phyloP scores from a whole-genome alignment of 2,888 invertebrate species.

The Imbricaverruca yamaguchii region DNA sequence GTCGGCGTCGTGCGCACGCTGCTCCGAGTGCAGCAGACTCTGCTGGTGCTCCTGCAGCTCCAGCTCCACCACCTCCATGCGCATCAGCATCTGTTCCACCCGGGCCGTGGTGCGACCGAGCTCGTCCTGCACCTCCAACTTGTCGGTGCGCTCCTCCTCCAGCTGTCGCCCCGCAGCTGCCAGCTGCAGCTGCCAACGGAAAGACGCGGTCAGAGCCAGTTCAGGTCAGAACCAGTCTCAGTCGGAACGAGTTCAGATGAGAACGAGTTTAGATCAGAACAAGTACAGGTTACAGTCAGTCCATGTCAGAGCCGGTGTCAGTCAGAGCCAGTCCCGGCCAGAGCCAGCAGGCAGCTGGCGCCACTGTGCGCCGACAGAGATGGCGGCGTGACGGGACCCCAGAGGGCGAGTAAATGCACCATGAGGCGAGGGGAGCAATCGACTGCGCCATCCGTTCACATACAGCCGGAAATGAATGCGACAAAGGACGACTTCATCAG shows the following conservation, averaged over 20 bases:
- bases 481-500: too few species aligned
- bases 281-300: neutral
- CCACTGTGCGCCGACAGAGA: too few species aligned
- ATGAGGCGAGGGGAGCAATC: too few species aligned
- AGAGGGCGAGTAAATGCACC: too few species aligned
- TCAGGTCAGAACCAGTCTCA: too few species aligned
- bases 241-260: too few species aligned
- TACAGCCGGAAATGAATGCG: too few species aligned
- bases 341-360: too few species aligned
- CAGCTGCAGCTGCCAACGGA: neutral
- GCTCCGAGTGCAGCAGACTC: neutral
- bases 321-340: neutral
- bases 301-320: neutral
- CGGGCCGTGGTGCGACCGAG: constrained; percentile 57
- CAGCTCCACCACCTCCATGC: constrained; percentile 35
- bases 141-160: constrained; percentile 61
- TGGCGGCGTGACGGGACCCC: too few species aligned
- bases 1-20: neutral
- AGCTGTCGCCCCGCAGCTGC: constrained; percentile 43
- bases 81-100: constrained; percentile 34
- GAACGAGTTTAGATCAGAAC: too few species aligned
- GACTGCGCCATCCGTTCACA: too few species aligned
- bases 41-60: constrained; percentile 7
- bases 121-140: constrained; percentile 64
- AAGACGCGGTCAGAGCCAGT: neutral